Conservation (phyloP, 2,797 vertebrate species). For the Gymnodraco acuticeps region DNA sequence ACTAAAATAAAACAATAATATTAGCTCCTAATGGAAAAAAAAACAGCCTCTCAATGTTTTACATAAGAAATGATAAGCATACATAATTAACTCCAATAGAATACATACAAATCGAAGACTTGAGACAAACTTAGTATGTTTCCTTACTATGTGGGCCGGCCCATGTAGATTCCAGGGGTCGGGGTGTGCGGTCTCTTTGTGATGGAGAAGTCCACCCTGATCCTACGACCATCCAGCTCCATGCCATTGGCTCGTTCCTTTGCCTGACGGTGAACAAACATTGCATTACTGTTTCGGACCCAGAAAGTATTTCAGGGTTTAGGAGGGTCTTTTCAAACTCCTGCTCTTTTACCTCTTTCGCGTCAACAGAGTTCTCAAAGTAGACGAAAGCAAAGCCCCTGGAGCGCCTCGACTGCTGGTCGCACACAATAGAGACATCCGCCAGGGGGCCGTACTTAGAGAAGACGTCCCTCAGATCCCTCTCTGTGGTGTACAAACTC, state of each 20-base stretch:
- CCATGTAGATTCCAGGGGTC: constrained; percentile 98
- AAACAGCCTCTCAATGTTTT: neutral
- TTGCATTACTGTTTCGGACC: neutral
- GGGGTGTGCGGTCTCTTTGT: constrained; percentile 96
- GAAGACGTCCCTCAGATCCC: constrained; percentile 95
- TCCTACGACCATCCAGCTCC: constrained; percentile 96
- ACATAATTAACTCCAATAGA: neutral
- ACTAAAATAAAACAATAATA: neutral
- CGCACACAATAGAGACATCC: constrained; percentile 94
- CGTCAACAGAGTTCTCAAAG: constrained; percentile 93
- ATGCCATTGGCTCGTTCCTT: constrained; percentile 97
- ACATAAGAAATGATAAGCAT: neutral
- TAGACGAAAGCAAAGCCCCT: constrained; percentile 97
- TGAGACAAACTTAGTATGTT: neutral
- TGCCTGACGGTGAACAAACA: constrained; percentile 81
- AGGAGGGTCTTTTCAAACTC: neutral
- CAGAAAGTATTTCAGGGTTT: neutral
- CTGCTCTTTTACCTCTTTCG: constrained; percentile 88
- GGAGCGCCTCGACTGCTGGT: constrained; percentile 96
- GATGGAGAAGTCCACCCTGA: constrained; percentile 96
- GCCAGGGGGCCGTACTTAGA: constrained; percentile 95
- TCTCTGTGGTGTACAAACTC: constrained; percentile 95
- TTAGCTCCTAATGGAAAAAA: neutral
- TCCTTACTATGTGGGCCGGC: constrained; percentile 96
- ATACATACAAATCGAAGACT: neutral